Conservation (phyloP, 2,113 vertebrate genomes). For the Sigmodon hispidus region DNA sequence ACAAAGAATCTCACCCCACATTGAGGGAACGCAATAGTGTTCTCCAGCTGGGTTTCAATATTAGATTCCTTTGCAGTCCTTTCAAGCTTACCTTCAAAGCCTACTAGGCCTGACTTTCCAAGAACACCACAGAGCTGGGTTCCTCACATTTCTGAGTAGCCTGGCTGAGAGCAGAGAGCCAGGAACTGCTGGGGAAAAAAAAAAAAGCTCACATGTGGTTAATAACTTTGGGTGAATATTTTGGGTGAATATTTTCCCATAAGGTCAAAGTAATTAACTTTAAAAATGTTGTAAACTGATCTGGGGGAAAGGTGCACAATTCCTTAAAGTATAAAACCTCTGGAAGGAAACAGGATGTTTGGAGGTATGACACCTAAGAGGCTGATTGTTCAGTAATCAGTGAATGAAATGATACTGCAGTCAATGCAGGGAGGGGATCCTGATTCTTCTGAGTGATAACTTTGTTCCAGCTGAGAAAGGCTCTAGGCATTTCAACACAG, state of each 20-base stretch:
- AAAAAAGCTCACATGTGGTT: background rate
- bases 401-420: background rate
- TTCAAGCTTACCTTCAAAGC: slow-evolving; percentile 62
- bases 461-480: slow-evolving; percentile 11
- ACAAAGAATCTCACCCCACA: slow-evolving; percentile 56
- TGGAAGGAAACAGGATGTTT: slow-evolving; percentile 6
- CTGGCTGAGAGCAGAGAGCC: background rate
- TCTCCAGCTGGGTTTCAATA: slow-evolving; percentile 71
- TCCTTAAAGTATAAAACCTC: background rate
- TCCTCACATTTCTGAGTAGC: slow-evolving; percentile 36
- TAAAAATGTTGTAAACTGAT: background rate
- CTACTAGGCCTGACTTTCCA: background rate
- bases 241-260: background rate
- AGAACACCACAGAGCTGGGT: background rate
- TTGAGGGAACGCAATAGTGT: background rate
- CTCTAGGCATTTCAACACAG: background rate
- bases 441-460: background rate
- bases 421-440: background rate
- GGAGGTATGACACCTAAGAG: background rate
- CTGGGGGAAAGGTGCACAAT: background rate
- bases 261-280: background rate
- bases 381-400: background rate
- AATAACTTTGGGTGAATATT: background rate
- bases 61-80: slow-evolving; percentile 41
- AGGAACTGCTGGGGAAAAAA: background rate